Evolutionary conservation across 2,113 vertebrate genomes (phyloP), one percentile per base, ranked within the genome.

Genomic region (Vicugna pacos): DNA sequence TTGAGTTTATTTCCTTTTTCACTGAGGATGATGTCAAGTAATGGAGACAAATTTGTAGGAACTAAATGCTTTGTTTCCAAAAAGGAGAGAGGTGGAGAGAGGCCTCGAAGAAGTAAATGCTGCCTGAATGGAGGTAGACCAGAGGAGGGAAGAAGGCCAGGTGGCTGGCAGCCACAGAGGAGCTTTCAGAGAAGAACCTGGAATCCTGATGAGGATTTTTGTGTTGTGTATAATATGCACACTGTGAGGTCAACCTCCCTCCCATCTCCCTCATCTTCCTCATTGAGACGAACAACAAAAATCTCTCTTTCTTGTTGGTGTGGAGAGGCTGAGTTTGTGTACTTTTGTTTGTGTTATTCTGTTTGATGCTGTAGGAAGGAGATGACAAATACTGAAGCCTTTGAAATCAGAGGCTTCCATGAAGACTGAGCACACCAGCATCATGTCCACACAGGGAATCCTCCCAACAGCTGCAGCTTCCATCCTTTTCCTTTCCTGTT

Each of bases 151-250:
- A 83, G 26, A 35, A 62, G 46, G 65, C 81, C 11, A 62, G 42
- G 58, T 64, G 38, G 58, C 6, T 6, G 0, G 22, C 28, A 13
- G 24, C 14, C n/a, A 10, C 26, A 12, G 3, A 30, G 6, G 8
- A 83, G 81, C 42, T 83, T 48, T 83, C 42, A 50, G 81, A 83
- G 30, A 48, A 62, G 60, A 64, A 19, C 54, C 38, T 14, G 17
- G 12, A 48, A 48, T 11, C 32, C 10, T 64, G 58, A 12, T 50
- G 42, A 10, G 17, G 19, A 65, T 26, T 83, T 80, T 32, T 48
- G 42, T 64, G 28, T 17, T 48, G 38, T 17, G 19, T 62, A 38
- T 48, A 83, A 48, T 65, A 20, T 14, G 60, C 19, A 14, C 42
- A 50, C 46, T 67, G 30, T 24, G 48, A 50, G 80, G 60, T 24